A percentile compares a stretch with the other conserved stretches of the same genome.
These are phyloP conservation scores for Scaptomyza pallida DNA, from an alignment of 1,140 invertebrate species.

Conservation along the genomic window DNA sequence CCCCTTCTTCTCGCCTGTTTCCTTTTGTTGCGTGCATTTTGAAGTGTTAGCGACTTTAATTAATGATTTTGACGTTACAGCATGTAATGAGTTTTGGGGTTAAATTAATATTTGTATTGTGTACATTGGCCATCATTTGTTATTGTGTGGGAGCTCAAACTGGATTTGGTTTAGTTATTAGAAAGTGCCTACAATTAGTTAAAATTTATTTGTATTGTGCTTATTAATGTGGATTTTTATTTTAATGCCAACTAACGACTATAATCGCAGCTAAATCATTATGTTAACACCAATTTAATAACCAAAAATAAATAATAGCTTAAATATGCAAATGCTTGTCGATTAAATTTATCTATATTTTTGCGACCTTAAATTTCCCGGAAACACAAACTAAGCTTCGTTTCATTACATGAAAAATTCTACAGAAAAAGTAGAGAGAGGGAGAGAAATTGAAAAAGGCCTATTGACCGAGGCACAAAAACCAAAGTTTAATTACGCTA, in stretches of 20 bases:
- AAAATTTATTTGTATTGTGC: neutral
- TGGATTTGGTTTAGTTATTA: neutral
- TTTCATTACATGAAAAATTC: neutral
- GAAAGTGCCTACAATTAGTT: neutral
- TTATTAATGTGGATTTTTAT: neutral
- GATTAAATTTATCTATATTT: neutral
- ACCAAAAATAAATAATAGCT: neutral
- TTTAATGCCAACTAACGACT: neutral
- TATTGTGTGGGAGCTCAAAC: neutral
- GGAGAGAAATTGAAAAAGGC: slow-evolving; percentile 23
- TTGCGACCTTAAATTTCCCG: too few relatives aligned
- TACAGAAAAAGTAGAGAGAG: slow-evolving; percentile 7
- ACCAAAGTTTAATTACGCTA: slow-evolving; percentile 76
- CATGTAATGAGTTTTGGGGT: slow-evolving; percentile 37
- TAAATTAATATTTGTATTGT: slow-evolving; percentile 58
- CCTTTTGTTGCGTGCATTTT: slow-evolving; percentile 22
- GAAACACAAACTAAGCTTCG: neutral
- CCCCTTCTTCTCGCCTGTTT: slow-evolving; percentile 7
- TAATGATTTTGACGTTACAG: slow-evolving; percentile 45
- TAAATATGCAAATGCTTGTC: neutral
- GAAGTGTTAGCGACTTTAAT: slow-evolving; percentile 50
- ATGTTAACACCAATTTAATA: neutral
- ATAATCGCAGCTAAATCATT: neutral
- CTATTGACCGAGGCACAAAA: slow-evolving; percentile 18
- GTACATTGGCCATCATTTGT: slow-evolving; percentile 32